Conservation (phyloP, 92 coral and sea anemone genomes). For the Epizoanthus ramosus region DNA sequence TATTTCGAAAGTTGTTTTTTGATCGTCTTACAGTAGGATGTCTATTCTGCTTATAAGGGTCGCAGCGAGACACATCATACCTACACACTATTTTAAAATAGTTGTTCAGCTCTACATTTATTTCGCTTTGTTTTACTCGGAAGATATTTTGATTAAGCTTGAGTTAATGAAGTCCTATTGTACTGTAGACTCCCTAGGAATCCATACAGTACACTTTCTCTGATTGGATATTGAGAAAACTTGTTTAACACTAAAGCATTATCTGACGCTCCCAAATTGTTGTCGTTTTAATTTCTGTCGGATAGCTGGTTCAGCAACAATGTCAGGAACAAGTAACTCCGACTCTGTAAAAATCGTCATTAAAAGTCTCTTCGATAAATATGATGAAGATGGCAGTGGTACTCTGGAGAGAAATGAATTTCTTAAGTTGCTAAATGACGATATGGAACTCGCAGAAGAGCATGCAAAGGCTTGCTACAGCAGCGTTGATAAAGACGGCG, state of each 20-base stretch:
- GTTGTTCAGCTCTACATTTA: neutral
- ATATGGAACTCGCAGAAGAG: slow-evolving; percentile 73
- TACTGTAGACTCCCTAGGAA: slow-evolving; percentile 9
- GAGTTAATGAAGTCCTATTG: slow-evolving; percentile 33
- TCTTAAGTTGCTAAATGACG: slow-evolving; percentile 63
- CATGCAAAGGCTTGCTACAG: slow-evolving; percentile 66
- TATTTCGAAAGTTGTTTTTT: neutral
- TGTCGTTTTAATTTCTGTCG: neutral
- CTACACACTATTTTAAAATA: neutral
- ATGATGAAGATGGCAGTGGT: slow-evolving; percentile 84
- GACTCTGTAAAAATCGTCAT: slow-evolving; percentile 68
- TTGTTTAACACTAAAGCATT: neutral
- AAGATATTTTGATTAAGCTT: slow-evolving; percentile 7
- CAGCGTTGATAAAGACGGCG: slow-evolving; percentile 85
- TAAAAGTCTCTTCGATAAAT: slow-evolving; percentile 80
- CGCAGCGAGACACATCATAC: neutral
- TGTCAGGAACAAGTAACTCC: slow-evolving; percentile 59
- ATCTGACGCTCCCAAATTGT: slow-evolving; percentile 10
- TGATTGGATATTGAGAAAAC: slow-evolving; percentile 7
- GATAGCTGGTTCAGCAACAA: slow-evolving; percentile 2
- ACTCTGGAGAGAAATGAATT: slow-evolving; percentile 66
- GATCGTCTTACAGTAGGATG: neutral
- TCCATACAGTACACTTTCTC: slow-evolving; percentile 4
- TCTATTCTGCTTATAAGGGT: neutral
- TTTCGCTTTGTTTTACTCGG: neutral